A percentile compares a stretch with the other conserved stretches of the same genome.
Evolutionary conservation across 2,113 vertebrate species (phyloP).

Genomic region (Opisthocomus hoazin): DNA sequence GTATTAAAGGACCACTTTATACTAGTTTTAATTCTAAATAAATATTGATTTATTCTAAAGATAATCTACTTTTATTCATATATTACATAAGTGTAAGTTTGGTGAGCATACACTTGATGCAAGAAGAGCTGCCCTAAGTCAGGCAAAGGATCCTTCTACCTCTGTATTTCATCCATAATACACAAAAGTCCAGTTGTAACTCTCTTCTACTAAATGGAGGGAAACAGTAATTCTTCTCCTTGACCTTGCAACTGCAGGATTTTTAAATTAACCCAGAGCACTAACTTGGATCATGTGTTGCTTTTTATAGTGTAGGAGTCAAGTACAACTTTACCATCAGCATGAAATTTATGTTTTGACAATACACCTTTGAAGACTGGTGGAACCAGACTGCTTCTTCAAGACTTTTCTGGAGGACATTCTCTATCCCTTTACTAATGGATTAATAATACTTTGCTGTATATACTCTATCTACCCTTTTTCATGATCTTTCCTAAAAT

Average conservation of each 20-base stretch:
- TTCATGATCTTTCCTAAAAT: not conserved
- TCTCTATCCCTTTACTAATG: not conserved
- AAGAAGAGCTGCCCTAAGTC: not conserved
- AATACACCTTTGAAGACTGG: not conserved
- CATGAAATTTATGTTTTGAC: not conserved
- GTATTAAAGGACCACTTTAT: not conserved
- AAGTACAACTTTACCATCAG: not conserved
- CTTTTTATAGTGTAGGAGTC: not conserved
- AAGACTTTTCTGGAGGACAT: not conserved
- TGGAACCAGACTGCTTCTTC: not conserved
- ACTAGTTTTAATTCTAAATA: not conserved
- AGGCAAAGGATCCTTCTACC: not conserved
- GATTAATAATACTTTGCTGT: not conserved
- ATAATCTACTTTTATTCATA: not conserved
- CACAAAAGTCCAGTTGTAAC: not conserved
- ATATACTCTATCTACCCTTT: not conserved
- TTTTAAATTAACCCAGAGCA: not conserved
- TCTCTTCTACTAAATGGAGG: not conserved
- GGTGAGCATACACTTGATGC: not conserved
- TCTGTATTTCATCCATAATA: not conserved
- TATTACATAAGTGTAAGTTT: not conserved
- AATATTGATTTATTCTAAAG: not conserved
- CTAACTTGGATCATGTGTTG: not conserved
- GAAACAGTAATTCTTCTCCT: not conserved
- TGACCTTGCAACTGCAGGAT: not conserved